These are phyloP conservation scores for Gnathonemus echidnorhynchus DNA, from an alignment of 2,113 vertebrate species.

Conservation along the genomic window DNA sequence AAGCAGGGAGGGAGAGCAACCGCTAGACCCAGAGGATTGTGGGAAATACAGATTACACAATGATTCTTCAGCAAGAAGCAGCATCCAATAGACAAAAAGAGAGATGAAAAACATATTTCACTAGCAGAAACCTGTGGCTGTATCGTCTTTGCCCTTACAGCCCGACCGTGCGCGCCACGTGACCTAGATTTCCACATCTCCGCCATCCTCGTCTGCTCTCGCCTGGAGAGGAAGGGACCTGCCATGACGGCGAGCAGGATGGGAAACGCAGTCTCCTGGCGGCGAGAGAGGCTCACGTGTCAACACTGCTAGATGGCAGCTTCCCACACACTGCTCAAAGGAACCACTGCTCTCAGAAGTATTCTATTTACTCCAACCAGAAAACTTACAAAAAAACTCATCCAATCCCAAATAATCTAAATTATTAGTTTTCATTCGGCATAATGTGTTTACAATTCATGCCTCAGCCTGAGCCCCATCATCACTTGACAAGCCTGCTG, in stretches of 20 bases:
- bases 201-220: neutral
- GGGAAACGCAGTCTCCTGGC: neutral
- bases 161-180: neutral
- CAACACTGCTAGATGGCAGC: neutral
- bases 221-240: neutral
- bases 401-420: neutral
- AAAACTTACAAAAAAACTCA: neutral
- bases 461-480: neutral
- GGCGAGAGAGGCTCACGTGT: neutral
- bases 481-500: neutral
- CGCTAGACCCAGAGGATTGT: conserved; percentile 12
- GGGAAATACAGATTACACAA: conserved; percentile 19
- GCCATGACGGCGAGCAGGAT: neutral
- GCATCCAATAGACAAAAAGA: neutral
- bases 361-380: neutral
- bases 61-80: neutral
- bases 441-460: neutral
- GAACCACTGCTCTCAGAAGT: neutral
- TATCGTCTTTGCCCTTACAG: neutral
- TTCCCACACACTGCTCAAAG: neutral
- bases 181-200: neutral
- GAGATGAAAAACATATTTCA: no score
- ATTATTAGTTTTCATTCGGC: neutral
- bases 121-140: neutral
- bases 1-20: neutral